Base-by-base conservation (phyloP, 2,888 invertebrate species). In the Blastobasis adustella region DNA sequence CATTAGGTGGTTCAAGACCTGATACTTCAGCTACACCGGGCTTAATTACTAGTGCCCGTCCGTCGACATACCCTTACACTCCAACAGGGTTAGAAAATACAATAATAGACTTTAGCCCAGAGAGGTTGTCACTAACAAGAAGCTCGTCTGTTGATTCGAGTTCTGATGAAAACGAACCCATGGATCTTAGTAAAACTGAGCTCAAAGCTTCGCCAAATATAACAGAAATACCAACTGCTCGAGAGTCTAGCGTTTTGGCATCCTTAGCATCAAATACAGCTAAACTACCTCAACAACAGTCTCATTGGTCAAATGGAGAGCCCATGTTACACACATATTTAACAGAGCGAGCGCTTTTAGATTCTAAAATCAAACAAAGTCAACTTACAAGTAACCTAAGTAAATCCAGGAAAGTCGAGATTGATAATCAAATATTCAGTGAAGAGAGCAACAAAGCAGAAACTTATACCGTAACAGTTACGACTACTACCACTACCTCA, bases 241-340 rank as follows among this genome's bases (percentile, higher is more conserved):
- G 91, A 52, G 92, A 92, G 69, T 91, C 91, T 0, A 90, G 91
- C 59, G 82, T 92, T 44, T 71, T 92, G 54, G 91, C 92, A 36
- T 91, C 92, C 2, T 79, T 92, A 57, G 92, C 91, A 53, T 91
- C 91, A 51, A 92, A 91, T 49, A 91, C 92, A 57, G 91, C 92
- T 52, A 89, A 91, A 63, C 74, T 91, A 51, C 91, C 92, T 6
- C 86, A 90, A 55, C 89, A 90, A 55, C 89, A 87, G 38, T 79
- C 80, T 54, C 90, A 91, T 54, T 91, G 91, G 84, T 63, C 85
- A 23, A 85, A 89, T 52, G 91, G 92, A 42, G 92, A 92, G 58
- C 90, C 91, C 5, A 91, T 93, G 89, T 78, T 94, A 50, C 93
- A 93, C 59, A 93, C 92, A 0, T 94, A 94, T 74, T 87, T 94